Base-by-base conservation (phyloP, 2,888 invertebrate genomes). In the Chymomyza amoena region DNA sequence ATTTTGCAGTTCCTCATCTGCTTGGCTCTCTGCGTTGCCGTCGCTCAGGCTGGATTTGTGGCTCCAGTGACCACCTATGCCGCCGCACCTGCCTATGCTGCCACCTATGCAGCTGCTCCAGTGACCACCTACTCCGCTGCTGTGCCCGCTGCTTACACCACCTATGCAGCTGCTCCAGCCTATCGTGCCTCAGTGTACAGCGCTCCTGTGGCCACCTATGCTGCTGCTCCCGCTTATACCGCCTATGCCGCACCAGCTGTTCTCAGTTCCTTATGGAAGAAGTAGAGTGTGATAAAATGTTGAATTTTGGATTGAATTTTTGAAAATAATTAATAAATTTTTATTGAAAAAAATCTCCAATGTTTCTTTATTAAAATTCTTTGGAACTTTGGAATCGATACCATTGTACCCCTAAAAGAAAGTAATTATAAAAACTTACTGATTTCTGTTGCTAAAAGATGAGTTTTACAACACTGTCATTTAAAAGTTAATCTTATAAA, bases 11-110 rank as follows among this genome's bases (percentile, higher is more conserved):
- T 89, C 88, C 75, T 89, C 73, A 79, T 90, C 78, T 89, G 89
- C 79, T 88, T 90, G 74, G 80, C 88, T 73, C 80, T 90, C 65
- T 89, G 83, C 78, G 64, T 89, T 62, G 90, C 89, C 78, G 88
- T 70, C 69, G 89, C 88, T 64, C 88, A 89, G 76, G 90, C 89
- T 66, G 86, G 89, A 56, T 75, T 73, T 66, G 74, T 75, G 25
- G 72, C 80, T n/a, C 69, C 75, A n/a, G 59, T 68, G 39, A 51
- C 71, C 68, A 76, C 80, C 39, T 80, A 79, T 65, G 71, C 78
- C 6, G 75, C 82, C n/a, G 61, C 61, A 50, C 51, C 52, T 59
- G 45, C 57, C 15, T 16, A 36, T 20, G 51, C 61, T 61, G 39
- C 76, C 75, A 77, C 78, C 56, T 78, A 79, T 50, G 52, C 62